Base-by-base conservation (phyloP, 2,888 invertebrate genomes). In the Ellobium chinense region DNA sequence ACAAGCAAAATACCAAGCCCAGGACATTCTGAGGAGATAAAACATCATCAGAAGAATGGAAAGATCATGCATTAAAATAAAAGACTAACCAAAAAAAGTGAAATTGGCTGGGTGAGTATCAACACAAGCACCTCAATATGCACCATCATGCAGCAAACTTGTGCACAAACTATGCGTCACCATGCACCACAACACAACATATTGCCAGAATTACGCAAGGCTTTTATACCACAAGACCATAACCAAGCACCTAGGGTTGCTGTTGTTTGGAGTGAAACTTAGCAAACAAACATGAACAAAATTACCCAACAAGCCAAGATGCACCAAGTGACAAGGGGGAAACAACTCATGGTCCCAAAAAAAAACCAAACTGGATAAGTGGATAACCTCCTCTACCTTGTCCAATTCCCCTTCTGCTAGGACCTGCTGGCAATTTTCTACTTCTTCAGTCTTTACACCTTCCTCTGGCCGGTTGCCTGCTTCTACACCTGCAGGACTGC, bases 301-400 rank as follows among this genome's bases (percentile, higher is more conserved):
- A 60, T n/a, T 7, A 31, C 66, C 58, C 56, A 7, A 34, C 18
- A 66, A 56, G 46, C 75, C 78, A 78, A 54, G 70, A 62, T 58
- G 63, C 66, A 78, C 58, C 39, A 18, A 21, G 37, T 24, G 39
- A 56, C 21, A 24, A 12, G 24, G 58, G 27, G 34, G 58, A 24
- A 27, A 21, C 18, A 66, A 58, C 7, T 24, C 36, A 12, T n/a
- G 29, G 78, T 36, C 29, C 36, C 24, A 72, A 62, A 78, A 24
- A 1, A 27, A 7, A 60, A 63, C 31, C 37, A 29, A 39, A 46
- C n/a, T 46, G 58, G 36, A 62, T 9, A 7, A 24, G n/a, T 60
- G 60, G 5, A 24, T 24, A 66, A 54, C 24, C 36, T 60, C 27
- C 27, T 46, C 70, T 78, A 78, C 78, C 78, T 78, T 78, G 63